phyloP scores from a whole-genome alignment of 2,113 vertebrate genomes.

The Heptranchias perlo region DNA sequence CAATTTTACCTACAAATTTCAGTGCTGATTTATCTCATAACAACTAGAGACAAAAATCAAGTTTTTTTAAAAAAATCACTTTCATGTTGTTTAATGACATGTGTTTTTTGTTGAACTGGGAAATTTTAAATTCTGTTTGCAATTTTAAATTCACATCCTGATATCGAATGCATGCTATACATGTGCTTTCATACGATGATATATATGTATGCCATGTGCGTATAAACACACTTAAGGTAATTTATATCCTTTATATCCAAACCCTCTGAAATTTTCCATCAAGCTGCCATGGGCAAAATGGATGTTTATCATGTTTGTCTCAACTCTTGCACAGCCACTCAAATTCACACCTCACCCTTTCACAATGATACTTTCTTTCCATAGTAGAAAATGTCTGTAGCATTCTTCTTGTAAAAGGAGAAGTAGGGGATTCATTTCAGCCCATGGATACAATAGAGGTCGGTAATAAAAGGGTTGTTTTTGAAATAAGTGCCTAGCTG shows the following conservation, averaged over 20 bases:
- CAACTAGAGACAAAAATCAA: conserved; percentile 15
- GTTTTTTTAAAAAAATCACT: background rate
- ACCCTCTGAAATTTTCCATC: background rate
- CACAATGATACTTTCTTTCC: background rate
- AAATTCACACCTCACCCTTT: background rate
- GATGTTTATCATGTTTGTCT: background rate
- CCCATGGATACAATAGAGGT: background rate
- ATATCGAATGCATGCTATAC: background rate
- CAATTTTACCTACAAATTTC: background rate
- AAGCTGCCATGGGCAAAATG: background rate
- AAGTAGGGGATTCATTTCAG: background rate
- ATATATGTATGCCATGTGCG: background rate
- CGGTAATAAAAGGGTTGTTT: background rate
- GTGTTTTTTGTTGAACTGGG: background rate
- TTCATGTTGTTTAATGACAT: background rate
- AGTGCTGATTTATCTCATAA: background rate
- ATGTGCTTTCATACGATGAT: background rate
- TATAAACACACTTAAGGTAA: background rate
- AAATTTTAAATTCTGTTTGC: background rate
- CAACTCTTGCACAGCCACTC: background rate
- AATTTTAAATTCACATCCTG: background rate
- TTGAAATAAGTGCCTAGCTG: background rate
- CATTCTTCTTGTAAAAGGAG: background rate
- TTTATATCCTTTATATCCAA: conserved; percentile 9
- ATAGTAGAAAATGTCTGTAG: background rate